These are phyloP conservation scores for Oophaga pumilio DNA, from an alignment of 2,113 vertebrate species.

Conservation along the genomic window DNA sequence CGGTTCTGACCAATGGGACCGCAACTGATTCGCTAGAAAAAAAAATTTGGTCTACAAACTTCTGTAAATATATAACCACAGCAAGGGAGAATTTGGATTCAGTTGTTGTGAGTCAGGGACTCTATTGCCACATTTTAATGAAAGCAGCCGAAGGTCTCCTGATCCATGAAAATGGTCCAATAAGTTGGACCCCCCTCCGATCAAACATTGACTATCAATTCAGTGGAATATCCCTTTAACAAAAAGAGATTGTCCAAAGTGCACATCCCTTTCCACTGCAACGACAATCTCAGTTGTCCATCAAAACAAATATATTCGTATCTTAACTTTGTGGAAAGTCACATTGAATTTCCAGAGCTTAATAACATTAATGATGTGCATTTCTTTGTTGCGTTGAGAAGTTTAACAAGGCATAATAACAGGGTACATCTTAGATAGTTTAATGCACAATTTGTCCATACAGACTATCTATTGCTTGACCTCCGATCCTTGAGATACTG, in stretches of 20 bases:
- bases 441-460: not conserved
- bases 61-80: too few relatives aligned
- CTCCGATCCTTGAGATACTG: not conserved
- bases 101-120: too few relatives aligned
- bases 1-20: too few relatives aligned
- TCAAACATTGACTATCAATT: not conserved
- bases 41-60: too few relatives aligned
- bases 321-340: slow-evolving; percentile 21
- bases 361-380: not conserved
- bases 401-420: slow-evolving; percentile 26
- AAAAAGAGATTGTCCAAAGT: not conserved
- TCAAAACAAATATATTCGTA: not conserved
- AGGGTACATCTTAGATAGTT: not conserved
- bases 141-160: too few relatives aligned
- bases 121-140: too few relatives aligned
- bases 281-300: not conserved
- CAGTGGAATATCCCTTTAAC: not conserved
- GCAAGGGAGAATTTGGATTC: too few relatives aligned
- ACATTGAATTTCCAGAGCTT: not conserved
- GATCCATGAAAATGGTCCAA: too few relatives aligned
- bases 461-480: slow-evolving; percentile 1
- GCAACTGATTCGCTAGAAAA: too few relatives aligned
- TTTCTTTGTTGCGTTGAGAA: not conserved
- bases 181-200: too few relatives aligned
- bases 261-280: not conserved